Evolutionary conservation across 2,888 invertebrate species (phyloP).

Genomic region (Alsophila aescularia): DNA sequence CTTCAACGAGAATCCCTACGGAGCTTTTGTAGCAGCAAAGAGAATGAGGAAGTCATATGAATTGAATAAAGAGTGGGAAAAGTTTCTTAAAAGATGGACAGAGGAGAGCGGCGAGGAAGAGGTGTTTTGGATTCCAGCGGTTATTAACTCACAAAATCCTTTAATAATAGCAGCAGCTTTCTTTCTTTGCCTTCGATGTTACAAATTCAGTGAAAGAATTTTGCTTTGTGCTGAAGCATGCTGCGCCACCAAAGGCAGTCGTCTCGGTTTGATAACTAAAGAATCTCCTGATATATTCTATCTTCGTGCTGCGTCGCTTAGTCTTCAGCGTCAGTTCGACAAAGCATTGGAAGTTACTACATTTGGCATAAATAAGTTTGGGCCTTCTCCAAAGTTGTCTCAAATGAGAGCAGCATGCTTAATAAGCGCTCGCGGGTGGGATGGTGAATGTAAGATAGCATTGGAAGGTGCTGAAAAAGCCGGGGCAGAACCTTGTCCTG

Average conservation of each 20-base stretch:
- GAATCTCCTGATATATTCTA: slow-evolving; percentile 60
- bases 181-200: slow-evolving; percentile 74
- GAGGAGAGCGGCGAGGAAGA: slow-evolving; percentile 74
- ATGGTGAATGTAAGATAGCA: slow-evolving; percentile 60
- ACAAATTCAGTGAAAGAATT: slow-evolving; percentile 60
- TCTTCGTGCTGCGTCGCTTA: slow-evolving; percentile 60
- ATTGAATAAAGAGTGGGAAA: slow-evolving; percentile 64
- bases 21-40: slow-evolving; percentile 67
- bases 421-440: slow-evolving; percentile 59
- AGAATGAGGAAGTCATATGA: slow-evolving; percentile 73
- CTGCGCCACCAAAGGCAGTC: slow-evolving; percentile 60
- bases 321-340: slow-evolving; percentile 55
- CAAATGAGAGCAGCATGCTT: slow-evolving; percentile 69
- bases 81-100: slow-evolving; percentile 61
- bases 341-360: slow-evolving; percentile 55
- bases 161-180: slow-evolving; percentile 72
- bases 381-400: slow-evolving; percentile 64
- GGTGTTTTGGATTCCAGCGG: slow-evolving; percentile 64
- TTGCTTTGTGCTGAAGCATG: slow-evolving; percentile 61
- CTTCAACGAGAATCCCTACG: slow-evolving; percentile 48
- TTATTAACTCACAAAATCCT: slow-evolving; percentile 57
- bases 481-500: slow-evolving; percentile 58
- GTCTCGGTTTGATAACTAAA: slow-evolving; percentile 34
- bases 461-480: slow-evolving; percentile 59
- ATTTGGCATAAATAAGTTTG: slow-evolving; percentile 57